Evolutionary conservation across 1,140 invertebrate species (phyloP).

Genomic region (Drosophila melanica): DNA sequence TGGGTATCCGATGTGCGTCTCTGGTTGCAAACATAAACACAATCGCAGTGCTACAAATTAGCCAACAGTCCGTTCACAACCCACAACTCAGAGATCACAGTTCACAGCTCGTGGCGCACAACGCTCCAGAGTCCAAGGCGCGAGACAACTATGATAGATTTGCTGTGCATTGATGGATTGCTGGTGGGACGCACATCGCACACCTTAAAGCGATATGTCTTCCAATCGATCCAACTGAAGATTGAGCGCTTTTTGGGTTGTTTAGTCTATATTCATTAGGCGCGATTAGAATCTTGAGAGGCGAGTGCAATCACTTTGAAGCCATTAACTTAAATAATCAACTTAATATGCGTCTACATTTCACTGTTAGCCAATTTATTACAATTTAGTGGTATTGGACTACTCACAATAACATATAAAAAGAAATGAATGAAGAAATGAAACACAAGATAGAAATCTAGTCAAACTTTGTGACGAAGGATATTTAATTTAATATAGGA

Average conservation of each 20-base stretch:
- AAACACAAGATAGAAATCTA: too few species aligned
- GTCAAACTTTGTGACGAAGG: too few species aligned
- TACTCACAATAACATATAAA: too few species aligned
- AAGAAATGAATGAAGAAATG: too few species aligned
- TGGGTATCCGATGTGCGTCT: slow-evolving; percentile 33
- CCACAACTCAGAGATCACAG: slow-evolving; percentile 34
- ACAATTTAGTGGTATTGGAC: too few species aligned
- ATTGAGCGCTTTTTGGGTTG: slow-evolving; percentile 8
- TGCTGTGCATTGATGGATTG: slow-evolving; percentile 34
- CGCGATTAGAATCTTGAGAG: not conserved
- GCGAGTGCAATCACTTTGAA: not conserved
- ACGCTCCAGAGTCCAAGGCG: slow-evolving; percentile 18
- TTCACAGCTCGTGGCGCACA: slow-evolving; percentile 1
- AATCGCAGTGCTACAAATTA: slow-evolving; percentile 69
- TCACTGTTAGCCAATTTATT: too few species aligned
- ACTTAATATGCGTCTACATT: not conserved
- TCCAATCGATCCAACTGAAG: not conserved
- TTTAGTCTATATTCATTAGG: slow-evolving; percentile 6
- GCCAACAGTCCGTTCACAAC: slow-evolving; percentile 53
- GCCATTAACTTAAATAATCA: not conserved
- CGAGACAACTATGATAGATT: slow-evolving; percentile 44
- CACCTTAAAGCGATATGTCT: not conserved
- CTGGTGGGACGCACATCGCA: slow-evolving; percentile 1
- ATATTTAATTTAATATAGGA: too few species aligned
- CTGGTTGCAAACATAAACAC: slow-evolving; percentile 65